Base-by-base conservation (phyloP, 2,888 invertebrate species). In the Sarcophaga caerulescens region DNA sequence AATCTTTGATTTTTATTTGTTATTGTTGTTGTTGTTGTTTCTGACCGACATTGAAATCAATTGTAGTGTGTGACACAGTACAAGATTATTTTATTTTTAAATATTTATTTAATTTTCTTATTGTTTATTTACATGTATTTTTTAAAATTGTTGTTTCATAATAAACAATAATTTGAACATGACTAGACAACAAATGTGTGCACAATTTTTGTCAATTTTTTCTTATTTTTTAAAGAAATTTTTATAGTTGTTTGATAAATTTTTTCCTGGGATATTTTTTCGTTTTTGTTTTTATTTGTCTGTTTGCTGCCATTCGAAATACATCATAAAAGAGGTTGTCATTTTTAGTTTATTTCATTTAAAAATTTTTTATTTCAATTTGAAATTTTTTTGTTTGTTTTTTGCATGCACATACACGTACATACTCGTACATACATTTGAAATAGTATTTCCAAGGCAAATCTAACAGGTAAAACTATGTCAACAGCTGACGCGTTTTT, bases 161-260 rank as follows among this genome's bases (percentile, higher is more conserved):
- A 69, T 69, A 47, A 35, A 69, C 17, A 4, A 69, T 23, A 23
- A 47, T 44, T 6, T 35, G 45, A 25, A 74, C 6, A 25, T 35
- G 62, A 23, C 47, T 14, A 69, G 21, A 82, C 47, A 78, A 63
- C 10, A 75, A 79, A 69, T 75, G 52, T 79, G 10, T 11, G 35
- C 35, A 35, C 35, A 35, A 35, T 35, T 35, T 6, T 35, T 35
- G 0, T 6, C 35, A 68, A 21, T 47, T 11, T 19, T 10, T n/a
- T 14, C 3, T 76, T 68, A 45, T 68, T 47, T 74, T 47, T 63
- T 57, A 76, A 70, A 78, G 66, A 66, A 82, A 80, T 35, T 80
- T 85, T 85, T 85, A 85, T 85, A 85, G 85, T 83, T 82, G 85
- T 85, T 85, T 85, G 73, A 80, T 85, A 85, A 82, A 47, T 47